These are phyloP conservation scores for Heliconius charithonia DNA, from an alignment of 2,888 invertebrate genomes.

Conservation along the genomic window DNA sequence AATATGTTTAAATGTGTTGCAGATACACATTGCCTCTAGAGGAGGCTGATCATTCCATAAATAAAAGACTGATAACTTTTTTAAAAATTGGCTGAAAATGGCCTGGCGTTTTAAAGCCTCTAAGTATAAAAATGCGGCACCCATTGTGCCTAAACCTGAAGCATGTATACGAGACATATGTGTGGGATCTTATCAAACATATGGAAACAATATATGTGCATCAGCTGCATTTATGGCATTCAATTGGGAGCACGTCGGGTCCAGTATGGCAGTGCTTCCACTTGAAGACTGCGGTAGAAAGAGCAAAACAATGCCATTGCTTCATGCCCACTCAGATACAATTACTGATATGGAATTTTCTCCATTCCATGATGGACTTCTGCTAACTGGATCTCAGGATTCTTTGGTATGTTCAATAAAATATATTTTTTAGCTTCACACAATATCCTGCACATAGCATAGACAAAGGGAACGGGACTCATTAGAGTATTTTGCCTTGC, in stretches of 20 bases:
- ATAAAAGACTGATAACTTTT: constrained; percentile 75
- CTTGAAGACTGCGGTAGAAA: constrained; percentile 94
- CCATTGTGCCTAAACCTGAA: constrained; percentile 97
- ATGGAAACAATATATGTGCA: constrained; percentile 97
- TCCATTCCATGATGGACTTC: constrained; percentile 95
- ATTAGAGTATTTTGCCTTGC: too few relatives aligned
- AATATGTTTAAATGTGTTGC: constrained; percentile 52
- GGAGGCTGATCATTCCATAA: constrained; percentile 71
- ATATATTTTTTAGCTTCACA: background rate
- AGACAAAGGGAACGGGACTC: background rate
- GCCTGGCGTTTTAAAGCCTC: constrained; percentile 98
- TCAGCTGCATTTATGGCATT: constrained; percentile 97
- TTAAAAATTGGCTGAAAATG: constrained; percentile 83
- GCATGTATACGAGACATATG: constrained; percentile 94
- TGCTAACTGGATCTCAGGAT: constrained; percentile 95
- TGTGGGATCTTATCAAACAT: constrained; percentile 96
- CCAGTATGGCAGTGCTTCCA: constrained; percentile 94
- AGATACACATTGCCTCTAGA: constrained; percentile 54
- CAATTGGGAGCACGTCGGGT: constrained; percentile 96
- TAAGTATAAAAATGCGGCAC: constrained; percentile 98
- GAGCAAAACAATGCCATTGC: constrained; percentile 93
- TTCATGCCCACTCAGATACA: constrained; percentile 94
- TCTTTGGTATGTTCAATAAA: constrained; percentile 86
- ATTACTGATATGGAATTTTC: constrained; percentile 98
- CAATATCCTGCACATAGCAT: background rate